Evolutionary conservation across 2,888 invertebrate species (phyloP), one percentile per base, ranked within the genome.

Genomic region (Cactoblastis cactorum): DNA sequence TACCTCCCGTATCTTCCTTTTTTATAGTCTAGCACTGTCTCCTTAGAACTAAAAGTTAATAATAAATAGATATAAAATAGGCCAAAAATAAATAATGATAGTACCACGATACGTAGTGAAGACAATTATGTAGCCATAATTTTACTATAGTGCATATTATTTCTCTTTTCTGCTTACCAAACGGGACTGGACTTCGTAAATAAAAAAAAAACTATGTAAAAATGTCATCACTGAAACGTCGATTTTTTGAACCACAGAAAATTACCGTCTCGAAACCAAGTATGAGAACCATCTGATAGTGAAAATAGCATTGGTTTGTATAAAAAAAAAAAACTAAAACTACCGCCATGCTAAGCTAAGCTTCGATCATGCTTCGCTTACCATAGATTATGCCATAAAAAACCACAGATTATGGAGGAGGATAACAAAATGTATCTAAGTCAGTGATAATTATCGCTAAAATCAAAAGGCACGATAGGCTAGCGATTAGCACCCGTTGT

Each of bases 271-370:
- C 83, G 97, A 98, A 91, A 97, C 97, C 84, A 96, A 97, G 87
- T 98, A 98, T 91, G 98, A 98, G 91, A 98, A 97, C 86, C 97
- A 98, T 91, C 94, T 98, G 85, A 97, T 98, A 91, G 95, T 96
- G 89, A 98, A 98, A 93, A 96, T 98, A 88, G 96, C 98, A 76
- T 92, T 98, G 93, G 95, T 95, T 93, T 92, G 94, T 93, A 93
- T 92, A 67, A 77, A 64, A 61, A 65, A 15, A 32, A n/a, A n/a
- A 28, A 14, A 32, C 11, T 32, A 28, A 43, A 73, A 57, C 65
- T 76, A 77, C 76, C 67, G 65, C 69, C 66, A 70, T 62, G 61
- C 71, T 67, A 66, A 63, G 70, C 71, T 70, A 69, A 71, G 72
- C 71, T 74, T 71, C 53, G 56, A 69, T 73, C 80, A 79, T 71